These are phyloP conservation scores for Mylabris sibirica DNA, from an alignment of 2,888 invertebrate species.

Conservation along the genomic window DNA sequence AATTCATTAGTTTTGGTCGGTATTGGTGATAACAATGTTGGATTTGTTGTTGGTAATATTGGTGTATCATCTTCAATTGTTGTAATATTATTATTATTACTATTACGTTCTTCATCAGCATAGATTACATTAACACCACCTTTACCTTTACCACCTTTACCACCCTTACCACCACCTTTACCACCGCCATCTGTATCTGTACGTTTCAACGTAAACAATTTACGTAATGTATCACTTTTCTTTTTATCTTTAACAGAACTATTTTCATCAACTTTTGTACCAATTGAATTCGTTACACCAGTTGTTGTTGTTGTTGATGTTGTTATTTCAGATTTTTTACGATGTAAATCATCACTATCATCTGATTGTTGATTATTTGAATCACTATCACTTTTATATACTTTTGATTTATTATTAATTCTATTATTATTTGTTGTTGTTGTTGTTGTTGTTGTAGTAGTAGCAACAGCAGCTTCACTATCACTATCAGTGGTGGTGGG, in stretches of 20 bases:
- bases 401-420: slow-evolving; percentile 27
- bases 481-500: slow-evolving; percentile 44
- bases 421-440: not conserved
- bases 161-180: slow-evolving; percentile 73
- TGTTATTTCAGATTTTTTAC: slow-evolving; percentile 15
- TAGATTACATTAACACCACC: slow-evolving; percentile 73
- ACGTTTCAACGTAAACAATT: slow-evolving; percentile 68
- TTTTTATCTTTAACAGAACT: slow-evolving; percentile 72
- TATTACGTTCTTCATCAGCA: slow-evolving; percentile 67
- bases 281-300: slow-evolving; percentile 31
- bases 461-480: slow-evolving; percentile 48
- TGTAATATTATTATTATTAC: slow-evolving; percentile 59
- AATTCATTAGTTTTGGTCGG: slow-evolving; percentile 45
- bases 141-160: slow-evolving; percentile 65
- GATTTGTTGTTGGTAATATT: slow-evolving; percentile 49
- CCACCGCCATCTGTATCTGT: slow-evolving; percentile 74
- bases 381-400: slow-evolving; percentile 41
- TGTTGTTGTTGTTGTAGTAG: not conserved
- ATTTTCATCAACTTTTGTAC: slow-evolving; percentile 58
- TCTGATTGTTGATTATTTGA: slow-evolving; percentile 38
- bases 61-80: slow-evolving; percentile 57
- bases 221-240: slow-evolving; percentile 73
- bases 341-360: slow-evolving; percentile 36
- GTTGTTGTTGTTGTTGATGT: not conserved
- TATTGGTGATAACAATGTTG: slow-evolving; percentile 52